Evolutionary conservation across 2,888 invertebrate genomes (phyloP), one percentile per base, ranked within the genome.

Genomic region (Ichneumon xanthorius): DNA sequence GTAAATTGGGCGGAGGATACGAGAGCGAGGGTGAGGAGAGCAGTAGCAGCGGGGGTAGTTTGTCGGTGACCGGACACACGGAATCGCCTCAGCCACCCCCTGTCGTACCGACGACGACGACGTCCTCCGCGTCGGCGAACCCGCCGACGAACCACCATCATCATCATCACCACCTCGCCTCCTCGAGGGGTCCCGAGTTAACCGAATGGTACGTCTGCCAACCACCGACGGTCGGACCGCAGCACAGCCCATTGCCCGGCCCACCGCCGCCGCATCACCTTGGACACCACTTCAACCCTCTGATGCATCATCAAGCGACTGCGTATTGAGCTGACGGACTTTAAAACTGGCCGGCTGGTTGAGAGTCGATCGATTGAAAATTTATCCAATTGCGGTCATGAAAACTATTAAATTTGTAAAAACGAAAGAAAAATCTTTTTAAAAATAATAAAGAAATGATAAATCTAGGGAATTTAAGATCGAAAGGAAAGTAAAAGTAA

Each of bases 11-110:
- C 86, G 96, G 95, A 26, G 97, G 96, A 89, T 98, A 97, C 94
- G 98, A 98, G 94, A 98, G 97, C 94, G 98, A 98, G 94, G 97
- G 97, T 63, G 98, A 98, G 93, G 98, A 98, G 93, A 97, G 97
- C 87, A 96, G 96, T 93, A 97, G 97, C 80, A 95, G 95, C 86
- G 97, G 97, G 78, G 96, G 96, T 86, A 96, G 96, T 92, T 96
- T 97, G 90, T 96, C 96, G 88, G 97, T 97, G 71, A 96, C 96
- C 40, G 96, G 93, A 37, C 93, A 93, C 89, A 92, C 91, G 73
- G 92, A 93, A 81, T 92, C 93, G 61, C 93, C 94, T 94, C 89
- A 95, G 94, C 88, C 96, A 95, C 77, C 95, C 95, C 87, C 96
- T 95, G 92, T 96, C 95, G 19, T 95, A 94, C 84, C 93, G 91